Base-by-base conservation (phyloP, 2,797 vertebrate species). In the Naso thynnoides region DNA sequence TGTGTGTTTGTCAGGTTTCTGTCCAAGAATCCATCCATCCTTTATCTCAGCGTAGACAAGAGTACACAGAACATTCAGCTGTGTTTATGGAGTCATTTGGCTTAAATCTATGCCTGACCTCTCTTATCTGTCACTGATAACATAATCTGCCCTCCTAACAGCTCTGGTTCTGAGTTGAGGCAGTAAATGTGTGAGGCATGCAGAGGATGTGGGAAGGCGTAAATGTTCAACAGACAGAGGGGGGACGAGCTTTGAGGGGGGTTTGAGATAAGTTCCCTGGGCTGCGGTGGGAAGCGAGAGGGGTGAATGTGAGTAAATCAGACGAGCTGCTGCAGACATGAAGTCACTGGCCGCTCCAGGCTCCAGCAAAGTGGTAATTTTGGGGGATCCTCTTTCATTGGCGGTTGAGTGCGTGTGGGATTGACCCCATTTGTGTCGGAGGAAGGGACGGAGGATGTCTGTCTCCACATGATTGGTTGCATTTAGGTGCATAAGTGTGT, bases 111-210 rank as follows among this genome's bases (percentile, higher is more conserved):
- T 18, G 76, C 85, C 79, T 86, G 86, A 86, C 88, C 83, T 75
- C 41, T 29, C 64, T 91, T 92, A 93, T 92, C 90, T 82, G 49
- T 19, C 27, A 1, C 71, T 84, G 90, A 93, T 77, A 91, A 79
- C 67, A 11, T 78, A 6, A 31, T 23, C 5, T 21, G 14, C 71
- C 70, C 55, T 68, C 57, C 63, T 18, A 14, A 76, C 81, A 70
- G 70, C 78, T 79, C 56, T 10, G 38, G 52, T 60, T 62, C 71
- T 45, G 65, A 49, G 62, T 54, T 14, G 50, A 48, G 48, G 62
- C 27, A 1, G 60, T 62, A 33, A 53, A 73, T 53, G 71, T 75
- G 76, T 29, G 59, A 76, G 52, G 50, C 54, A 50, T 58, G 59
- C 18, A 62, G 60, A 54, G 44, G 80, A 78, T 83, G 50, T 62